Evolutionary conservation across 2,797 vertebrate species (phyloP), one percentile per base, ranked within the genome.

Genomic region (Synaphobranchus kaupii): DNA sequence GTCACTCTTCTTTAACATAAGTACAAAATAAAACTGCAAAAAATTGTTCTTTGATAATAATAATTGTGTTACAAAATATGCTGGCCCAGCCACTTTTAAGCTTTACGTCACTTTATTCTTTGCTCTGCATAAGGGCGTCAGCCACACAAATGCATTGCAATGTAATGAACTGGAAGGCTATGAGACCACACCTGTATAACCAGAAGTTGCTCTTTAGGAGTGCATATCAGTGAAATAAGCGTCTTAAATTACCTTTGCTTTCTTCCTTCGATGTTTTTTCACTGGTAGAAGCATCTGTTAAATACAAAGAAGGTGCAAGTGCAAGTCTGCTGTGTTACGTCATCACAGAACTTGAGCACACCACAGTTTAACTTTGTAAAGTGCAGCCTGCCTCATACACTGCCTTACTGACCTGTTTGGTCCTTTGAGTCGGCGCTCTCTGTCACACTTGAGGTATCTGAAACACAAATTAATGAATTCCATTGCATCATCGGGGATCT

Each of bases 181-280:
- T 60, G 15, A 15, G 20, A 39, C 39, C 39, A 39, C 39, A 39
- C 39, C 3, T 1, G 39, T 39, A 39, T 39, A 39, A 0, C 39
- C 39, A 39, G 1, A 39, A 2, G 39, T 44, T 47, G 73, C 73
- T 44, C 5, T 68, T 17, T 17, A 34, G 15, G 71, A 39, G 47
- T 81, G 7, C 4, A 50, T n/a, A 47, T 47, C 73, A 25, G 22
- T 12, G 8, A 76, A 50, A 9, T 50, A 12, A 81, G 54, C 1
- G 6, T 9, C 13, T 52, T 28, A 2, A 4, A 22, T 86, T 31
- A 86, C 71, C 85, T 78, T 63, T 86, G 50, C 31, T 81, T 50
- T 86, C 85, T 47, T 86, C 85, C 54, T 22, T 31, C 44, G 85
- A 58, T 86, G 73, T 60, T n/a, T 47, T 56, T 44, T 80, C 85